Percentiles rank a stretch among this genome's conserved stretches.
Conservation (phyloP, 2,113 vertebrate genomes). For the Geothlypis trichas region DNA sequence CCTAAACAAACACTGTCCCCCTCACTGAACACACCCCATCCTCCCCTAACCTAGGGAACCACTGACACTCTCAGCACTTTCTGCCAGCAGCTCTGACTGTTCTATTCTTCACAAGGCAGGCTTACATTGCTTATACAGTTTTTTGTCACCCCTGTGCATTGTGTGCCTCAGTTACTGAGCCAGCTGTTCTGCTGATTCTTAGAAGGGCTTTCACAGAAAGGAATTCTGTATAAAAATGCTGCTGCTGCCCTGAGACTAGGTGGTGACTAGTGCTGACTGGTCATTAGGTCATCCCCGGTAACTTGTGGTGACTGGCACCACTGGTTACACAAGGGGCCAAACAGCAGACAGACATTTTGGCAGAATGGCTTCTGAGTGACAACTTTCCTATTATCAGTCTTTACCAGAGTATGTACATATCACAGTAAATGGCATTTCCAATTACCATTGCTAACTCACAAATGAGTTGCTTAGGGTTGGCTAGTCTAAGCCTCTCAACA, state of each 20-base stretch:
- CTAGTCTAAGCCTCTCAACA: background rate
- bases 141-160: background rate
- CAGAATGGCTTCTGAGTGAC: background rate
- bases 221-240: background rate
- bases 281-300: background rate
- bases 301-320: background rate
- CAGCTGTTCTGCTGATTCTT: background rate
- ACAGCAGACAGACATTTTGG: background rate
- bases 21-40: background rate
- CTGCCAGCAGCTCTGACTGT: background rate
- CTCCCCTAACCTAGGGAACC: constrained; percentile 33
- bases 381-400: background rate
- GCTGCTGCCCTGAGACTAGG: background rate
- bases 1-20: constrained; percentile 24
- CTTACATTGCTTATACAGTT: background rate
- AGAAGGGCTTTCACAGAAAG: background rate
- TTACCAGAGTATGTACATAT: background rate
- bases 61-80: constrained; percentile 4
- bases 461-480: background rate
- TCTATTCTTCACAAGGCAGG: background rate
- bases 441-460: background rate
- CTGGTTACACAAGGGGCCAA: background rate
- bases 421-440: background rate
- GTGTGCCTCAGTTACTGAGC: background rate
- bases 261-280: constrained; percentile 8